These are phyloP conservation scores for Dysidea cf. avara DNA, from an alignment of 37 sponge, comb jelly and placozoan species.

Conservation along the genomic window DNA sequence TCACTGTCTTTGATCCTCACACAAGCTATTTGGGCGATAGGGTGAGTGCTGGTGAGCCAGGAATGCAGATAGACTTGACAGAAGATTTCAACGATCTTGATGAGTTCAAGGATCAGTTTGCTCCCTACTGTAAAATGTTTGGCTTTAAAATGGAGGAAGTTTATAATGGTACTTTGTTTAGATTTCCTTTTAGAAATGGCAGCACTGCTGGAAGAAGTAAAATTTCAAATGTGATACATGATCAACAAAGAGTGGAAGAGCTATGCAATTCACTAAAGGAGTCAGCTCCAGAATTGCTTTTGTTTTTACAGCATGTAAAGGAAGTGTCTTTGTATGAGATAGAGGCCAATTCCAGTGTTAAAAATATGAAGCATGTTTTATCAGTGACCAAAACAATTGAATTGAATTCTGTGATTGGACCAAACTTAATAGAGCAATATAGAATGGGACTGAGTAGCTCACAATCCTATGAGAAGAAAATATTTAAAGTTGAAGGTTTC, in stretches of 20 bases:
- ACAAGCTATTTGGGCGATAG: conserved; percentile 63
- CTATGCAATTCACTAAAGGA: conserved; percentile 15
- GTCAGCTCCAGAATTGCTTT: conserved; percentile 33
- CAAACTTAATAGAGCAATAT: no score
- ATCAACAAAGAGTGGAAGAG: background rate
- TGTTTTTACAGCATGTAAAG: conserved; percentile 59
- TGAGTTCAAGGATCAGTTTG: conserved; percentile 65
- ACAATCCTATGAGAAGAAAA: no score
- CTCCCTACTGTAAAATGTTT: conserved; percentile 69
- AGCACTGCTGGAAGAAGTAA: conserved; percentile 12
- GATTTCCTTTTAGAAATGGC: conserved; percentile 62
- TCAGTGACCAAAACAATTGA: conserved; percentile 7
- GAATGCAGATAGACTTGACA: conserved; percentile 65
- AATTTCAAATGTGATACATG: conserved; percentile 30
- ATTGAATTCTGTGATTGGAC: no score
- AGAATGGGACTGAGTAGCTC: no score
- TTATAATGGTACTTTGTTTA: conserved; percentile 74
- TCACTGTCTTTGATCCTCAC: conserved; percentile 87
- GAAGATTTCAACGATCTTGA: conserved; percentile 24
- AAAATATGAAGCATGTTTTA: background rate
- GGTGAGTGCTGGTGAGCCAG: conserved; percentile 41
- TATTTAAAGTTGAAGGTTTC: no score
- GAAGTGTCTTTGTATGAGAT: conserved; percentile 42
- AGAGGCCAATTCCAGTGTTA: background rate
- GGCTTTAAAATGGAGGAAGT: conserved; percentile 53